phyloP scores from a whole-genome alignment of 2,113 vertebrate species.

The Dromaius novaehollandiae region DNA sequence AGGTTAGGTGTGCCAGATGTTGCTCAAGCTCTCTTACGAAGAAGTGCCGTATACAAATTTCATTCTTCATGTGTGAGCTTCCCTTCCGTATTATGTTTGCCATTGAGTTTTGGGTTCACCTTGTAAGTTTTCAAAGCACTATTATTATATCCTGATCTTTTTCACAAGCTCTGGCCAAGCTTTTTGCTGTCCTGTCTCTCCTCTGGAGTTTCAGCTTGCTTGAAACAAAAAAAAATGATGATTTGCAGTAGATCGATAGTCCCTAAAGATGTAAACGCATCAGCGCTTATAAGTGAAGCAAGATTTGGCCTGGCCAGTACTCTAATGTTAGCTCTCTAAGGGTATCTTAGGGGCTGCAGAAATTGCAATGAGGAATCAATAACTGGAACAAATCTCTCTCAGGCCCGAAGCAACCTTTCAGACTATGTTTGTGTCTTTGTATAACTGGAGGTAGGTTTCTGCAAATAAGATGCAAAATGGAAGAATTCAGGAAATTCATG shows the following conservation, averaged over 20 bases:
- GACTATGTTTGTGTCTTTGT: background rate
- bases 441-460: background rate
- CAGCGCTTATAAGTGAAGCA: background rate
- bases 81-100: background rate
- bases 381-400: slow-evolving; percentile 14
- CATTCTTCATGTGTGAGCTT: background rate
- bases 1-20: background rate
- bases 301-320: slow-evolving; percentile 7
- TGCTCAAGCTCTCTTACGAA: background rate
- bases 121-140: background rate
- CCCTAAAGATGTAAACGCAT: slow-evolving; percentile 37
- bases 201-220: slow-evolving; percentile 1
- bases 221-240: slow-evolving; percentile 8
- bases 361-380: slow-evolving; percentile 42
- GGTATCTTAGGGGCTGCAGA: slow-evolving; percentile 6
- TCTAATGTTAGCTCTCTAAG: background rate
- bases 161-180: background rate
- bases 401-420: background rate
- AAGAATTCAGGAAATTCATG: background rate
- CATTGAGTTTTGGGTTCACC: background rate
- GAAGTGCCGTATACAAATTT: background rate
- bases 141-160: background rate
- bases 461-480: slow-evolving; percentile 29
- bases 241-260: slow-evolving; percentile 48
- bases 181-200: background rate